Percentiles rank a stretch among this genome's conserved stretches.
phyloP scores from a whole-genome alignment of 2,888 invertebrate genomes.

The Trachelus troglodyta region DNA sequence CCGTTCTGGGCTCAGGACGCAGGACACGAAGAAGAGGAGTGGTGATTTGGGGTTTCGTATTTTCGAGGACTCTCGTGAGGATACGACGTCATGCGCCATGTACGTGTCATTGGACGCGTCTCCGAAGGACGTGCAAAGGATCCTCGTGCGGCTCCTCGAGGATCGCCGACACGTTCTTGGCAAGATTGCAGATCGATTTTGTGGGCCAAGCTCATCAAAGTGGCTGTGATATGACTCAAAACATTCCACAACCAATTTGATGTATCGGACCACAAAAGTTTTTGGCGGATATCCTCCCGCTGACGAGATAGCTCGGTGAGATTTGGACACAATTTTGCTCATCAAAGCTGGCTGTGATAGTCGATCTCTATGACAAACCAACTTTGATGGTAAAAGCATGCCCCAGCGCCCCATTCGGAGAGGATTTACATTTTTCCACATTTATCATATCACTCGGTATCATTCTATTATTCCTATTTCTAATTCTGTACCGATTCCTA shows the following conservation, averaged over 20 bases:
- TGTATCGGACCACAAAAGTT: conserved; percentile 73
- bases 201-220: conserved; percentile 90
- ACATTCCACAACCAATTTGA: conserved; percentile 92
- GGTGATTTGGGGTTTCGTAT: no score
- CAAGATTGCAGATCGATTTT: conserved; percentile 52
- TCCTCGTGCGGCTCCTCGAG: not conserved
- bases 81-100: no score
- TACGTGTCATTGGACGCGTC: not conserved
- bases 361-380: conserved; percentile 83
- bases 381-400: conserved; percentile 80
- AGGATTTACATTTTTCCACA: no score
- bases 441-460: no score
- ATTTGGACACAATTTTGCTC: conserved; percentile 77
- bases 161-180: conserved; percentile 10
- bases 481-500: not conserved
- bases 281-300: conserved; percentile 12
- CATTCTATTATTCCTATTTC: not conserved
- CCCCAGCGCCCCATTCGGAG: conserved; percentile 33
- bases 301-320: conserved; percentile 32
- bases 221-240: conserved; percentile 93
- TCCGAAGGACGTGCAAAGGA: not conserved
- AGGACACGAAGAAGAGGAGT: no score
- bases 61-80: no score
- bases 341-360: conserved; percentile 98
- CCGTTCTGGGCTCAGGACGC: no score